Conservation (phyloP, 1,140 invertebrate genomes). For the Lordiphosa mommai region DNA sequence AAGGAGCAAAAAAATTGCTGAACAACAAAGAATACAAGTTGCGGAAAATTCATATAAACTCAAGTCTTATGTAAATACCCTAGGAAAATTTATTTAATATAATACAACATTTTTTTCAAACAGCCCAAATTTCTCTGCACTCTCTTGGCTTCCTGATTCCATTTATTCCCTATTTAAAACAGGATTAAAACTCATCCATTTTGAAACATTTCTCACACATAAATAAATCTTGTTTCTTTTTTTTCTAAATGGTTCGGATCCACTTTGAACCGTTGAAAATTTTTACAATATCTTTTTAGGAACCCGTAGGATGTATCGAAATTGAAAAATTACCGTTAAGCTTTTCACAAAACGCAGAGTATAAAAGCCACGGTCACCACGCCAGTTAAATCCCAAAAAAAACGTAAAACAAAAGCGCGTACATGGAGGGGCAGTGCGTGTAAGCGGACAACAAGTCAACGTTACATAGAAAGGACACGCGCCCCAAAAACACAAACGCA, state of each 20-base stretch:
- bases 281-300: too few species aligned
- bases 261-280: too few species aligned
- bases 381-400: not conserved
- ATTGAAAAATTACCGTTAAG: too few species aligned
- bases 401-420: conserved; percentile 51
- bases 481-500: conserved; percentile 37
- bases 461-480: conserved; percentile 18
- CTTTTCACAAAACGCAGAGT: conserved; percentile 4
- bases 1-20: conserved; percentile 49
- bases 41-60: not conserved
- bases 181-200: too few species aligned
- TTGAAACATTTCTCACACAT: too few species aligned
- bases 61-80: conserved; percentile 1
- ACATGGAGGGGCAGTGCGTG: conserved; percentile 21
- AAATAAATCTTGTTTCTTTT: too few species aligned
- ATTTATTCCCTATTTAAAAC: too few species aligned
- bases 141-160: too few species aligned
- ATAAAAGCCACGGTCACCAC: conserved; percentile 23
- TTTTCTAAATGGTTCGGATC: too few species aligned
- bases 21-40: conserved; percentile 25
- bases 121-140: too few species aligned
- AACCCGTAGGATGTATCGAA: too few species aligned
- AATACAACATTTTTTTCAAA: too few species aligned
- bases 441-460: conserved; percentile 45
- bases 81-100: not conserved